These are phyloP conservation scores for Drosophila niveifrons DNA, from an alignment of 2,888 invertebrate genomes.

Conservation along the genomic window DNA sequence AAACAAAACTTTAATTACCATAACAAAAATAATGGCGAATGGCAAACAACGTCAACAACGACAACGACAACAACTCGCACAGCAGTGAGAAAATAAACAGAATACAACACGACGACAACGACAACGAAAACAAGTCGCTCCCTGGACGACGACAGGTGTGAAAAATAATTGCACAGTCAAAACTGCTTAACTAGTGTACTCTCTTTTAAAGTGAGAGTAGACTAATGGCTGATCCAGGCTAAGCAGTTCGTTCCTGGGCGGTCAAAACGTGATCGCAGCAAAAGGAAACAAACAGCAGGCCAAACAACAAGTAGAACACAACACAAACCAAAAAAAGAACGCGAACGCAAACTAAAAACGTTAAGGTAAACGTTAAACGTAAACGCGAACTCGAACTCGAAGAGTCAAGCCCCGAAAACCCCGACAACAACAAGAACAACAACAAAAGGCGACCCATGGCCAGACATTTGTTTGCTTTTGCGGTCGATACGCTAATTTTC, in stretches of 20 bases:
- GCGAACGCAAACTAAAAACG: conserved; percentile 20
- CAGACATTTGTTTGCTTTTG: conserved; percentile 69
- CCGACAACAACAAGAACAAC: not conserved
- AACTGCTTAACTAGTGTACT: conserved; percentile 19
- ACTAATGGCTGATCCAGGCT: conserved; percentile 33
- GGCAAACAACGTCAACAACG: conserved; percentile 47
- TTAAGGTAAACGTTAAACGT: not conserved
- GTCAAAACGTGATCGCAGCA: conserved; percentile 36
- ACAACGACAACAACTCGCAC: conserved; percentile 54
- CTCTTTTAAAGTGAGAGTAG: conserved; percentile 36
- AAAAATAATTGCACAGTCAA: conserved; percentile 50
- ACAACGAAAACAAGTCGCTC: conserved; percentile 19
- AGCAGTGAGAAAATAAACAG: conserved; percentile 68
- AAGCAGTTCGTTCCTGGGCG: conserved; percentile 29
- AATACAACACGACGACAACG: not conserved
- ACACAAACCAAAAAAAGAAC: not conserved
- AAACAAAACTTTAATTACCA: conserved; percentile 57
- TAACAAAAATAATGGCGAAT: conserved; percentile 57
- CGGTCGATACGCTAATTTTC: conserved; percentile 80
- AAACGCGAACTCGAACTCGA: conserved; percentile 8
- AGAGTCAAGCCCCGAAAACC: conserved; percentile 9
- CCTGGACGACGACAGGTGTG: conserved; percentile 56
- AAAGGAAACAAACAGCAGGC: conserved; percentile 33
- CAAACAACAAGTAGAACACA: conserved; percentile 4
- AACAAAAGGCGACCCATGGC: conserved; percentile 17